Evolutionary conservation across 1,140 invertebrate species (phyloP), one percentile per base, ranked within the genome.

Genomic region (Spodoptera frugiperda): DNA sequence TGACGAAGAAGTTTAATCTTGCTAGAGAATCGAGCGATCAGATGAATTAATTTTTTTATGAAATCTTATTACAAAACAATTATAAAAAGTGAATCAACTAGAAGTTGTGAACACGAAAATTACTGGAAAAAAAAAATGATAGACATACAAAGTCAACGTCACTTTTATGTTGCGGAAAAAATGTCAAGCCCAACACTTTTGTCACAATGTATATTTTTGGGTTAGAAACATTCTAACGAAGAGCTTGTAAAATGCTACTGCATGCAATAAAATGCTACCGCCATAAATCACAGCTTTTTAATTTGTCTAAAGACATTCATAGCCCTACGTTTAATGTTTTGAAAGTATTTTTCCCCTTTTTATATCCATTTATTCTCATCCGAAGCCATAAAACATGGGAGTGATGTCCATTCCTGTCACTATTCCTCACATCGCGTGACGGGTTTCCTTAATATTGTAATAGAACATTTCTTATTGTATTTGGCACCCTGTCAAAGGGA

Each of bases 281-380:
- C 71, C 68, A 88, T 90, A 88, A 89, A 88, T 89, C 88, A 87
- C 86, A 77, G 79, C 78, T 70, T 85, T 88, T 90, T 88, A 89
- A 89, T 89, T 87, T 88, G 75, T 81, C 67, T 77, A 81, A 82
- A 84, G 83, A 80, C 84, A 80, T 83, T 84, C 81, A 78, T 78
- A 65, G 78, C 72, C 73, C 63, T 84, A 83, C 82, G 74, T 86
- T 85, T 79, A 84, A 82, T 78, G 78, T 78, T 80, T 79, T 83
- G 82, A 85, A 80, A 83, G 85, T 84, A 87, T 85, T 84, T 80
- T 80, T 74, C 81, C 79, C 82, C 82, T 76, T 82, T 89, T 87
- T 82, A 83, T 87, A 86, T 82, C 82, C 77, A 82, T 88, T 89
- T 82, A 79, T 79, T 78, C 59, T 81, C 77, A 82, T 80, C 78